phyloP scores from a whole-genome alignment of 2,113 vertebrate genomes.

The Cavia aperea region DNA sequence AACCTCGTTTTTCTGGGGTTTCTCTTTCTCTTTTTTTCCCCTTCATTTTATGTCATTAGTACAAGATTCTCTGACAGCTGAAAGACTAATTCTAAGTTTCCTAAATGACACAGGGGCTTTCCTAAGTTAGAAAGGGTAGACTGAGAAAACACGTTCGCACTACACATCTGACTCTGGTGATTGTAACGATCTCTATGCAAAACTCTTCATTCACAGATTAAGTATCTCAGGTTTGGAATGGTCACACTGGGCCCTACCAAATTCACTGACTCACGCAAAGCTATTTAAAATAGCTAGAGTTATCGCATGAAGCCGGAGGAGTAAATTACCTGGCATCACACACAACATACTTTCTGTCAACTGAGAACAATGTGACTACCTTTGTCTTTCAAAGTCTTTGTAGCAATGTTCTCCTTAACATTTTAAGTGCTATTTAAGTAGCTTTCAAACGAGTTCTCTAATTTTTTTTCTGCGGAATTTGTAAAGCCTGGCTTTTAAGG shows the following conservation, averaged over 20 bases:
- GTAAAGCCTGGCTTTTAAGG: conserved; percentile 1
- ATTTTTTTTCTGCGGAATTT: conserved; percentile 37
- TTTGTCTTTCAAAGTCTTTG: conserved; percentile 17
- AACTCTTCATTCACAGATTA: neutral
- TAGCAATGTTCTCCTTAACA: neutral
- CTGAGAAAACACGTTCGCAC: neutral
- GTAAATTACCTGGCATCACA: neutral
- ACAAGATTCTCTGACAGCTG: neutral
- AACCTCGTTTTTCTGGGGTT: neutral
- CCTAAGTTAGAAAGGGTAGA: neutral
- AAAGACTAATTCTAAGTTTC: neutral
- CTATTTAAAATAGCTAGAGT: neutral
- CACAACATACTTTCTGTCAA: neutral
- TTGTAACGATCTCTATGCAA: neutral
- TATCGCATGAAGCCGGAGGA: neutral
- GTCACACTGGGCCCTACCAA: neutral
- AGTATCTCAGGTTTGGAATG: neutral
- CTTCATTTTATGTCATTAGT: neutral
- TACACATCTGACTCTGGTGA: neutral
- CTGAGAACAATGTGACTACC: neutral
- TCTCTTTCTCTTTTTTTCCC: neutral
- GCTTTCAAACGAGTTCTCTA: neutral
- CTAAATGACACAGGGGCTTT: neutral
- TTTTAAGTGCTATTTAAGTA: neutral
- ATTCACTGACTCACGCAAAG: neutral